Percentiles rank a stretch among this genome's conserved stretches.
These are phyloP conservation scores for Theonella swinhoei DNA, from an alignment of 37 sponge, comb jelly and placozoan species.

Conservation along the genomic window DNA sequence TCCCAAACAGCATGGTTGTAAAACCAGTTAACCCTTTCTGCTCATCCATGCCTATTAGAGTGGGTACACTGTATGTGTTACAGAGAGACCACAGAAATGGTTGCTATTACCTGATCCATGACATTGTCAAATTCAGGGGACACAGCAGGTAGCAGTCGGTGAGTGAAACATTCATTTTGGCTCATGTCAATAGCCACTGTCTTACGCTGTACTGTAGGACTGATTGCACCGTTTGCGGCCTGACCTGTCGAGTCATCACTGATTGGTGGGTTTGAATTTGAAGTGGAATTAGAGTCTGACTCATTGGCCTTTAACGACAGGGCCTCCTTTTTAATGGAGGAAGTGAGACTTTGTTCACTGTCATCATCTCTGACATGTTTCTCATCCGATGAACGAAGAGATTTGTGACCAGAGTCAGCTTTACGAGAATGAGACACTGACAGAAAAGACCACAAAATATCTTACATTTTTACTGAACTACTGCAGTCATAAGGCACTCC, in stretches of 20 bases:
- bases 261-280: neutral
- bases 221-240: neutral
- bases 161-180: slow-evolving; percentile 58
- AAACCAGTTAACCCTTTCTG: neutral
- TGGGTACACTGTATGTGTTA: neutral
- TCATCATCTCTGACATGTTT: neutral
- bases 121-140: slow-evolving; percentile 75
- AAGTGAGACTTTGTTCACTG: neutral
- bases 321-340: neutral
- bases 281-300: slow-evolving; percentile 14
- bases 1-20: too few species aligned
- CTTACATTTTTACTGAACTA: too few species aligned
- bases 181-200: slow-evolving; percentile 50
- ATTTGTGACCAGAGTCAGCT: neutral
- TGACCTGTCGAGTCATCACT: slow-evolving; percentile 19
- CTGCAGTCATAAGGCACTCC: too few species aligned
- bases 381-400: neutral
- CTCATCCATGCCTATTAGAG: neutral
- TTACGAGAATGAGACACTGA: too few species aligned
- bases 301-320: slow-evolving; percentile 4
- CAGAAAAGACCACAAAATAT: too few species aligned
- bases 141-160: slow-evolving; percentile 45
- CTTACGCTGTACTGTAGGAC: neutral
- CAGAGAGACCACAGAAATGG: too few species aligned
- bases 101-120: slow-evolving; percentile 71